Base-by-base conservation (phyloP, 2,888 invertebrate genomes). In the Parnassius glacialis region DNA sequence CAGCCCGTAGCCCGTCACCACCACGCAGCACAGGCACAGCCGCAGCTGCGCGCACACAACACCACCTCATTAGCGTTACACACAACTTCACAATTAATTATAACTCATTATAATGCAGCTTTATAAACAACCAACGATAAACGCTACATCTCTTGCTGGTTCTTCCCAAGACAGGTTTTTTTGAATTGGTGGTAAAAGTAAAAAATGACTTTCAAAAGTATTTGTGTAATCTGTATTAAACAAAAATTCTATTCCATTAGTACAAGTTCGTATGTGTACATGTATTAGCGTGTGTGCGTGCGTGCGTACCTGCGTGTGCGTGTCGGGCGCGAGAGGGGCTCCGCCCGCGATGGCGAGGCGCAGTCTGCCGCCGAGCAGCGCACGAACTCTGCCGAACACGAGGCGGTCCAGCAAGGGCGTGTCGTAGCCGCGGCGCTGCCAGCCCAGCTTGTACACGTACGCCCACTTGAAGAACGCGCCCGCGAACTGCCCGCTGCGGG, bases 1-100 rank as follows among this genome's bases (percentile, higher is more conserved):
- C 66, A 99, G 94, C 1, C 99, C 99, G 88, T 99, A 99, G 57
- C 99, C 99, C 80, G 97, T 97, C 64, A 96, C 94, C 52, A 99
- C 95, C 66, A 95, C 95, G 66, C 96, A 95, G 84, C 98, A 98
- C 68, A 99, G 93, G 81, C 98, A 98, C 65, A 96, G 94, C 65
- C 87, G 85, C 65, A 86, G 81, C 92, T 98, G 98, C n/a, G n/a
- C n/a, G 34, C 11, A 3, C 7, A 52, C 12, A 50, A 3, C 2
- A 43, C 11, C 11, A 20, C 2, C 16, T 20, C 16, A 20, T 2
- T 20, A 2, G 2, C 16, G 1, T 20, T 20, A 20, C 16, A 20
- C 2, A 20, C 1, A 1, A 1, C 2, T 20, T 20, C 16, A 20
- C 2, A 1, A 20, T 20, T 20, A 20, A 20, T 20, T 2, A 20